Percentiles rank a stretch among this genome's conserved stretches.
phyloP scores from a whole-genome alignment of 2,888 invertebrate species.

The Drosophila leonis region DNA sequence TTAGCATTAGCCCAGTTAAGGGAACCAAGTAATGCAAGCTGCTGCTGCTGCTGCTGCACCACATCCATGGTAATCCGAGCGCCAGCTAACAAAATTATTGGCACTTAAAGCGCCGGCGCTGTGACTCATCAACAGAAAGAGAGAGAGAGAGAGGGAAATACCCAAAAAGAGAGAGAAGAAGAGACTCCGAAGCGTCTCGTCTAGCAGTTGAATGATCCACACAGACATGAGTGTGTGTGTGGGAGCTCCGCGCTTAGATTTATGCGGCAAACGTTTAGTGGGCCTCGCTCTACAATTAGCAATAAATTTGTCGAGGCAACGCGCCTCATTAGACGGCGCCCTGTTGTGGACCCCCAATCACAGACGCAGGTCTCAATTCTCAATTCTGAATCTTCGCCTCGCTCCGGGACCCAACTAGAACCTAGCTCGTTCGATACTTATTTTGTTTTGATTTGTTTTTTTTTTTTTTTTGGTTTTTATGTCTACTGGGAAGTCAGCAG shows the following conservation, averaged over 20 bases:
- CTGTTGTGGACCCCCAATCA: conserved; percentile 24
- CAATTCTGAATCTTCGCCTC: not conserved
- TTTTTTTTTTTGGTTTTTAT: conserved; percentile 43
- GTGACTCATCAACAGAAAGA: conserved; percentile 57
- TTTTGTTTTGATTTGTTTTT: too few species aligned
- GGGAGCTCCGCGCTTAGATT: conserved; percentile 54
- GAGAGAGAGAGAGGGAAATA: conserved; percentile 1
- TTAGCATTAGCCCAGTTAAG: conserved; percentile 45
- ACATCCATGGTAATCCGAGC: conserved; percentile 58
- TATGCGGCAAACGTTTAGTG: conserved; percentile 67
- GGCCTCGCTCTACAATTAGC: conserved; percentile 70
- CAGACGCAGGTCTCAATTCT: not conserved
- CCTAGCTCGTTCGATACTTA: conserved; percentile 6
- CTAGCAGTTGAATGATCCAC: conserved; percentile 10
- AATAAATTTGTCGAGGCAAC: conserved; percentile 73
- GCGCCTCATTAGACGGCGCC: conserved; percentile 56
- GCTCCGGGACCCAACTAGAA: conserved; percentile 5
- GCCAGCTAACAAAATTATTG: conserved; percentile 51
- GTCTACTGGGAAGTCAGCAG: conserved; percentile 78
- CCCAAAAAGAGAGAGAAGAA: not conserved
- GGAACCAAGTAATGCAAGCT: conserved; percentile 45
- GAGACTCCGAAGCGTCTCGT: conserved; percentile 22
- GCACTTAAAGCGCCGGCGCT: conserved; percentile 53
- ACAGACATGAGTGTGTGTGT: conserved; percentile 42
- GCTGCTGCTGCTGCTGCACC: not conserved